Evolutionary conservation across 2,888 invertebrate genomes (phyloP).

Genomic region (Drosophila pegasa): DNA sequence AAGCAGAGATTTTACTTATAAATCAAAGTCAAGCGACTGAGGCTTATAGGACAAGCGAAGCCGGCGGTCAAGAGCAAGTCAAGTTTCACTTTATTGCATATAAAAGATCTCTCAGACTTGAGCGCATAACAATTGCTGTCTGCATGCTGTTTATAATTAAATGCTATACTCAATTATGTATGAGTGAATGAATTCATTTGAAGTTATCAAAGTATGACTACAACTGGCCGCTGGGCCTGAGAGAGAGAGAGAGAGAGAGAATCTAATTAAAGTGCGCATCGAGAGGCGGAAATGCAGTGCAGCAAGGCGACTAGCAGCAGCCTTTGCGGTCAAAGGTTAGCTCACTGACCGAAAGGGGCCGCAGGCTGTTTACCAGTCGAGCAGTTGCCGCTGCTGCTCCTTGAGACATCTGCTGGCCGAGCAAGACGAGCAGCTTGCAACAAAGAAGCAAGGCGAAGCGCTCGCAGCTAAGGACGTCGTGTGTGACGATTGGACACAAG

Average conservation of each 20-base stretch:
- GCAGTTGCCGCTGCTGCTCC: constrained; percentile 33
- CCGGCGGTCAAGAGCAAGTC: no score
- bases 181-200: constrained; percentile 58
- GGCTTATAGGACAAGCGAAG: no score
- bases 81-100: neutral
- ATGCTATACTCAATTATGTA: constrained; percentile 9
- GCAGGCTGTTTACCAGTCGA: constrained; percentile 42
- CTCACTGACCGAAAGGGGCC: constrained; percentile 33
- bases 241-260: no score
- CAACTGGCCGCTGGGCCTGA: constrained; percentile 17
- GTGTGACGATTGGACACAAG: constrained; percentile 51
- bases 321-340: constrained; percentile 50
- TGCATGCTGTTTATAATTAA: constrained; percentile 6
- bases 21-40: no score
- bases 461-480: constrained; percentile 64
- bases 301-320: constrained; percentile 23
- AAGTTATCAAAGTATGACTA: constrained; percentile 24
- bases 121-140: neutral
- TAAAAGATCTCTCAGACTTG: neutral
- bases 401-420: constrained; percentile 52
- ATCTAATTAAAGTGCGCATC: constrained; percentile 70
- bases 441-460: constrained; percentile 39
- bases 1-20: no score
- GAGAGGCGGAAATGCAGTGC: constrained; percentile 54
- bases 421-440: constrained; percentile 33